phyloP scores from a whole-genome alignment of 2,797 vertebrate genomes.

The Notolepis coatsorum region DNA sequence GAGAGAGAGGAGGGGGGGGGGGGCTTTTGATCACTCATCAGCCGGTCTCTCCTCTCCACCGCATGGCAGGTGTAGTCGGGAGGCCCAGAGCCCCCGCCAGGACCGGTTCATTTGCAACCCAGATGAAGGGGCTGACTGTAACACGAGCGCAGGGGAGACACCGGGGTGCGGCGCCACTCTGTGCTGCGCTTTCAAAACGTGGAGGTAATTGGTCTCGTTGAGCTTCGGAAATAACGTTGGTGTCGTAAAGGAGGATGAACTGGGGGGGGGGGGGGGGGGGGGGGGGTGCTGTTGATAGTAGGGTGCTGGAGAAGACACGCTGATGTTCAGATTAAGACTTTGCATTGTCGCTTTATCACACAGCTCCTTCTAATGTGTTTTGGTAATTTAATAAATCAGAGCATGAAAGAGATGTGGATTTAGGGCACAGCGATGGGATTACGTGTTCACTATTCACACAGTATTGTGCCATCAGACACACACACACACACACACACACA shows the following conservation, averaged over 20 bases:
- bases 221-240: slow-evolving; percentile 70
- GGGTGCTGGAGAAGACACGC: slow-evolving; percentile 48
- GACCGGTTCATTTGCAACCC: slow-evolving; percentile 66
- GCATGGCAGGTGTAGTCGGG: slow-evolving; percentile 58
- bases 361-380: slow-evolving; percentile 63
- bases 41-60: slow-evolving; percentile 55
- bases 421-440: slow-evolving; percentile 48
- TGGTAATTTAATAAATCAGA: slow-evolving; percentile 65
- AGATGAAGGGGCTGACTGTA: slow-evolving; percentile 76
- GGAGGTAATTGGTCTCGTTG: slow-evolving; percentile 73
- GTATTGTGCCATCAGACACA: slow-evolving; percentile 13
- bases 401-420: slow-evolving; percentile 59
- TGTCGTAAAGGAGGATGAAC: slow-evolving; percentile 60
- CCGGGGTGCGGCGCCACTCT: slow-evolving; percentile 18
- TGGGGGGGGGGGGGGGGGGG: slow-evolving; percentile 43
- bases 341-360: slow-evolving; percentile 65
- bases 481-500: slow-evolving; percentile 8
- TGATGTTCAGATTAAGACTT: slow-evolving; percentile 69
- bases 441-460: slow-evolving; percentile 39
- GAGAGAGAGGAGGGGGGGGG: slow-evolving; percentile 10
- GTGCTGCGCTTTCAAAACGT: slow-evolving; percentile 71
- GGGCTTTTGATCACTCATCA: slow-evolving; percentile 66
- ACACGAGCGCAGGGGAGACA: slow-evolving; percentile 10
- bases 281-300: slow-evolving; percentile 56
- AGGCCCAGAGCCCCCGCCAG: slow-evolving; percentile 44